These are phyloP conservation scores for Parnassius glacialis DNA, from an alignment of 2,888 invertebrate genomes.

Conservation along the genomic window DNA sequence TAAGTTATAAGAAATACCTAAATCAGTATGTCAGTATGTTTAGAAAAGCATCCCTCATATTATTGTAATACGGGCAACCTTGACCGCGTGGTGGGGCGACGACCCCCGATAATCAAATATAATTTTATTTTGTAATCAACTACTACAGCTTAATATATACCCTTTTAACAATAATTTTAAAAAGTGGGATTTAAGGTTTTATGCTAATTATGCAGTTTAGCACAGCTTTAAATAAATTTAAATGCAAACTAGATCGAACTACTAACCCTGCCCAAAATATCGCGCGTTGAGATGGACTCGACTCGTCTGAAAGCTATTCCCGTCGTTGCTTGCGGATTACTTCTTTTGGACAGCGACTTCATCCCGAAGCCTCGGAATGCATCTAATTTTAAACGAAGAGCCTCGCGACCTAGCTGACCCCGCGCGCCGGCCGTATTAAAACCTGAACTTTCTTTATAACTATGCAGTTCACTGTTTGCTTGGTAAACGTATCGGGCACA, in stretches of 20 bases:
- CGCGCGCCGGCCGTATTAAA: conserved; percentile 75
- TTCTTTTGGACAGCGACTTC: conserved; percentile 56
- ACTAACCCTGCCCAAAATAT: conserved; percentile 77
- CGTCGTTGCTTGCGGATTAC: conserved; percentile 62
- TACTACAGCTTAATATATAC: conserved; percentile 11
- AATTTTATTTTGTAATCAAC: conserved; percentile 12
- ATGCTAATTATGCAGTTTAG: conserved; percentile 41
- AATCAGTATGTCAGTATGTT: background rate
- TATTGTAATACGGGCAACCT: conserved; percentile 49
- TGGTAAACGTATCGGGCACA: conserved; percentile 72
- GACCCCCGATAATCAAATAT: conserved; percentile 43
- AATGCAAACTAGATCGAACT: conserved; percentile 49
- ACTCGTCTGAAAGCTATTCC: conserved; percentile 66
- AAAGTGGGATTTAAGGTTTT: background rate
- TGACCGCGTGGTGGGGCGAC: conserved; percentile 62
- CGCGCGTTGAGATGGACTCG: conserved; percentile 57
- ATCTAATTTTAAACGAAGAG: conserved; percentile 80
- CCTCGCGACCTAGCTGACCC: conserved; percentile 78
- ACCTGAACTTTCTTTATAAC: conserved; percentile 80
- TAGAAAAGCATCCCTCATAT: conserved; percentile 39
- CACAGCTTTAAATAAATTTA: conserved; percentile 35
- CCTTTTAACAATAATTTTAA: background rate
- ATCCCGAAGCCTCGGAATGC: conserved; percentile 74
- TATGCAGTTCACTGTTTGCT: conserved; percentile 73
- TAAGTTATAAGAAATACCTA: too few species aligned